These are phyloP conservation scores for Crotalus viridis DNA, from an alignment of 2,113 vertebrate species.

Conservation along the genomic window DNA sequence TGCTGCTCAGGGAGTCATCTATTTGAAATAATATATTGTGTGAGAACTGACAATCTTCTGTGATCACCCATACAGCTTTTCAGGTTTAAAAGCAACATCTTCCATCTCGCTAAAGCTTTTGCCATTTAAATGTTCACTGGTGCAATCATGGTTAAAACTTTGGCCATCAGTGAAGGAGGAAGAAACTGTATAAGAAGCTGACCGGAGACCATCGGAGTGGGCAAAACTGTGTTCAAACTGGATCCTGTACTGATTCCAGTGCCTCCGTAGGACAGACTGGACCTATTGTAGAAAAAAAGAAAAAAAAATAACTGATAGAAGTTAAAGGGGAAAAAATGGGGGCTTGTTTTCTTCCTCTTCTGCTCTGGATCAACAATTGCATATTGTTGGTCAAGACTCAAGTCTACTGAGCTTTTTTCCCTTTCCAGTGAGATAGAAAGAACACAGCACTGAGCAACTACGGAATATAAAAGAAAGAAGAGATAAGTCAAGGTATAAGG, in stretches of 20 bases:
- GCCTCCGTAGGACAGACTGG: slow-evolving; percentile 86
- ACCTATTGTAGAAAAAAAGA: slow-evolving; percentile 72
- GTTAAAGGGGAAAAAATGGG: neutral
- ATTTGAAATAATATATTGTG: neutral
- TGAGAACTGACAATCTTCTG: fast-evolving
- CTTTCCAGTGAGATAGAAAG: neutral
- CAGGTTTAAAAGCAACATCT: slow-evolving; percentile 73
- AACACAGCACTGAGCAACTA: neutral
- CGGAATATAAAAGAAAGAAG: neutral
- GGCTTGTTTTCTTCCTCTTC: neutral
- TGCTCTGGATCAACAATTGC: neutral
- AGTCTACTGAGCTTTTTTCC: neutral
- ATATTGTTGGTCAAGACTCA: neutral
- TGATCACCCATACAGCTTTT: slow-evolving; percentile 80
- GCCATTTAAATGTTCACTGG: slow-evolving; percentile 89
- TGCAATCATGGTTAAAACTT: slow-evolving; percentile 82
- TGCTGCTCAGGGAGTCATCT: slow-evolving; percentile 32
- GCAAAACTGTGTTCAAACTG: slow-evolving; percentile 89
- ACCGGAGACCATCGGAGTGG: slow-evolving; percentile 86
- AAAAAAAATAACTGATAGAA: neutral
- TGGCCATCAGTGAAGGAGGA: slow-evolving; percentile 85
- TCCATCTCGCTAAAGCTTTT: slow-evolving; percentile 86
- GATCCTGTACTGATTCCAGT: slow-evolving; percentile 94
- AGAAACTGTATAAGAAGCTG: slow-evolving; percentile 91
- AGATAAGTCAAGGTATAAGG: neutral